Base-by-base conservation (phyloP, 2,888 invertebrate species). In the Scaptomyza tumidula region DNA sequence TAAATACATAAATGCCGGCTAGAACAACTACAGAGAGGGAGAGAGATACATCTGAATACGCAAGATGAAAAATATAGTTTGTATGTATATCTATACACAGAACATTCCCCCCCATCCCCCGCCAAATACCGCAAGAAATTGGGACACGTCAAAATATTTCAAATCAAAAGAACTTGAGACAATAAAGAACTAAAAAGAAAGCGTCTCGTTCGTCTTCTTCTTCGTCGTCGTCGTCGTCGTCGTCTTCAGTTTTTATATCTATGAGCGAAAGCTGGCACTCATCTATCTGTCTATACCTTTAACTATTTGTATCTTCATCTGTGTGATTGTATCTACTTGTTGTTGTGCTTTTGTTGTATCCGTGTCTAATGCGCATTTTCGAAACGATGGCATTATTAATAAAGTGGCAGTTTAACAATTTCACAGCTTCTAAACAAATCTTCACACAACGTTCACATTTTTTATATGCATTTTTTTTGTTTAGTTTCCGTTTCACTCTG, bases 361-460 rank as follows among this genome's bases (percentile, higher is more conserved):
- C 39, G 49, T 65, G 44, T 31, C 52, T 48, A 55, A 56, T 72
- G 73, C 63, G 63, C 52, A 59, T 71, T 56, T 52, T 49, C 33
- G 64, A 62, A 76, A 64, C 74, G 65, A 81, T 79, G 77, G 71
- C 78, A 83, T 83, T 90, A 90, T 90, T 88, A 90, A 89, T 90
- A 88, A 81, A 89, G 77, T 78, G 89, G 78, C 80, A 86, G 90
- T 82, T 88, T 80, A 88, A 89, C 90, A 89, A 82, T 89, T 90
- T 90, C 85, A 89, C 88, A 90, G 89, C 66, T 84, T 88, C 68
- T 81, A 78, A 84, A 81, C 80, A 89, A 81, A 85, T 87, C 86
- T 80, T 71, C 67, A 54, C 58, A 66, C 71, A 76, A 64, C 54
- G 57, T 7, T 56, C 59, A 60, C 69, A 62, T 24, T 45, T 50